Evolutionary conservation across 2,113 vertebrate species (phyloP).

Genomic region (Xenus cinereus): DNA sequence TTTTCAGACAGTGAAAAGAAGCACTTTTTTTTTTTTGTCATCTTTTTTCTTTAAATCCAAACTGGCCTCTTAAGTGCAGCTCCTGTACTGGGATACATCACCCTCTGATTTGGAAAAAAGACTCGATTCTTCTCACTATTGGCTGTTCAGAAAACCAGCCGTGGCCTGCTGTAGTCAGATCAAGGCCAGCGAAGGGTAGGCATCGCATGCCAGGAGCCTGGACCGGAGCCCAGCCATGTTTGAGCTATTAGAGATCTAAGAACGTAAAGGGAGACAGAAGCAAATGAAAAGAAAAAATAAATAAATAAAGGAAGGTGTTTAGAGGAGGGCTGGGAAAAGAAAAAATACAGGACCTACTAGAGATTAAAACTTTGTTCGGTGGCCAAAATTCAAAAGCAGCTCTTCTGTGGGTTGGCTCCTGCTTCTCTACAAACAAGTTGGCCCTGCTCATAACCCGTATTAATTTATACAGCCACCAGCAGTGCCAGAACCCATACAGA

Average conservation of each 20-base stretch:
- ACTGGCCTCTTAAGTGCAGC: not conserved
- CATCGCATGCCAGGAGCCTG: not conserved
- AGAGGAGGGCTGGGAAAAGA: constrained; percentile 3
- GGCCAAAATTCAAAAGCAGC: constrained; percentile 46
- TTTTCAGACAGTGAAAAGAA: not conserved
- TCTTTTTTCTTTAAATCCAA: not conserved
- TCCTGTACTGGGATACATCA: not conserved
- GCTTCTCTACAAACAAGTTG: constrained; percentile 33
- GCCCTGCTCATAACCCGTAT: constrained; percentile 16
- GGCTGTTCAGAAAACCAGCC: not conserved
- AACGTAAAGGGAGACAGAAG: constrained; percentile 16
- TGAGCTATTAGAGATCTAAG: constrained; percentile 40
- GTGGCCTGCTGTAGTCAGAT: not conserved
- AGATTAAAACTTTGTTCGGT: constrained; percentile 30
- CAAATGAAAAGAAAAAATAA: constrained; percentile 44
- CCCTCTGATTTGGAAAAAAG: not conserved
- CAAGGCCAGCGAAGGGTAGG: not conserved
- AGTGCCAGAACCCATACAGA: not conserved
- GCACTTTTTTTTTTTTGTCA: not conserved
- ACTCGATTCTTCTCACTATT: not conserved
- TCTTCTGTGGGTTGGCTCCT: constrained; percentile 44
- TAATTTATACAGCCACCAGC: constrained; percentile 27
- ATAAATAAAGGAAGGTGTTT: constrained; percentile 12
- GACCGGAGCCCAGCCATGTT: not conserved
- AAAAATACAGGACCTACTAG: not conserved